A percentile compares a stretch with the other conserved stretches of the same genome.
These are phyloP conservation scores for Diplodus sargus DNA, from an alignment of 2,797 vertebrate genomes.

Conservation along the genomic window DNA sequence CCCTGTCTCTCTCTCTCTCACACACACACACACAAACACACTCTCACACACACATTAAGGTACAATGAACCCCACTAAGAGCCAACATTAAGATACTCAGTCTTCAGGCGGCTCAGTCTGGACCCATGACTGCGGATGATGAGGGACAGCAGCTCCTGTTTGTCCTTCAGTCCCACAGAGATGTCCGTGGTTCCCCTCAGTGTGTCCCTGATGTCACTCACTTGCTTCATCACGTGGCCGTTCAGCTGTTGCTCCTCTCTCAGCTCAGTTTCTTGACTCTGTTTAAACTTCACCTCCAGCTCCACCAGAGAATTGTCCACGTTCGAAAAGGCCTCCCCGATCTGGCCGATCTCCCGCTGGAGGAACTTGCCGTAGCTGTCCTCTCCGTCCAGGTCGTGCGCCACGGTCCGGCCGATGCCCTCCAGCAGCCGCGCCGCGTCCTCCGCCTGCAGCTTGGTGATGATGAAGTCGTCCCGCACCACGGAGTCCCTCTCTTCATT, in stretches of 20 bases:
- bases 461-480: conserved; percentile 91
- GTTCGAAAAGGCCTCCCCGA: conserved; percentile 92
- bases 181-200: conserved; percentile 90
- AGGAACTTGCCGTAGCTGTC: conserved; percentile 95
- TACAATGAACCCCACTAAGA: conserved; percentile 64
- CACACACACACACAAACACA: conserved; percentile 23
- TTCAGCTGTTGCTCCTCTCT: conserved; percentile 90
- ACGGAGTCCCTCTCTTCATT: conserved; percentile 82
- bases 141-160: conserved; percentile 93
- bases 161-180: conserved; percentile 91
- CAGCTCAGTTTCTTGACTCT: conserved; percentile 92
- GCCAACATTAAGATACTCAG: conserved; percentile 87
- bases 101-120: conserved; percentile 93
- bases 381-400: conserved; percentile 95
- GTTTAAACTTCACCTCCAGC: conserved; percentile 95
- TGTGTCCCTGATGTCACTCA: conserved; percentile 87
- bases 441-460: conserved; percentile 92
- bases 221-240: conserved; percentile 89
- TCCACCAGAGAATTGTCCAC: conserved; percentile 94
- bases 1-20: background rate
- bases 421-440: conserved; percentile 93
- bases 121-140: conserved; percentile 94
- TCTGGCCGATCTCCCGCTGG: conserved; percentile 91
- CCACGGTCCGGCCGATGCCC: conserved; percentile 90
- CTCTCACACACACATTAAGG: conserved; percentile 21